phyloP scores from a whole-genome alignment of 2,888 invertebrate species.

The Scaptomyza polygonia region DNA sequence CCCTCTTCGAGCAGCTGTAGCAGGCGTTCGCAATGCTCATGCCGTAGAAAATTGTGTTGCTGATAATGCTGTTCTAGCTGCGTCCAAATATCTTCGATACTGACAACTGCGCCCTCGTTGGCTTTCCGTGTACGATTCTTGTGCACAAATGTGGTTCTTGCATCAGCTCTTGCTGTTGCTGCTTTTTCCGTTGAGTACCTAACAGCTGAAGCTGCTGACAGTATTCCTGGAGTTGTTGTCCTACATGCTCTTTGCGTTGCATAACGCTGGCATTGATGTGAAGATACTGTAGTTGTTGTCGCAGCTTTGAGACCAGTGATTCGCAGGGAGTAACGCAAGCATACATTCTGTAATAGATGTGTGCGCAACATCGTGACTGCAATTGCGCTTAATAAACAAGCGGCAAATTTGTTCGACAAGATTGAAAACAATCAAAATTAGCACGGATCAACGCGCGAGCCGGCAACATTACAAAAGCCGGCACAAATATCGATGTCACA shows the following conservation, averaged over 20 bases:
- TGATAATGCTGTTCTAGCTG: slow-evolving; percentile 57
- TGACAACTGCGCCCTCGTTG: background rate
- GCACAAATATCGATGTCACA: background rate
- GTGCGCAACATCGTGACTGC: slow-evolving; percentile 48
- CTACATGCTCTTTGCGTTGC: slow-evolving; percentile 33
- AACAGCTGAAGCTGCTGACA: background rate
- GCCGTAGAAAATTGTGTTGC: slow-evolving; percentile 58
- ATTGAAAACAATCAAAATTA: slow-evolving; percentile 19
- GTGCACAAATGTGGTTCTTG: background rate
- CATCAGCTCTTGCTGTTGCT: background rate
- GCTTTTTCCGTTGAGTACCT: slow-evolving; percentile 27
- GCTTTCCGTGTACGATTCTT: slow-evolving; percentile 23
- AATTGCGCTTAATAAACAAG: background rate
- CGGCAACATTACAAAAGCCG: slow-evolving; percentile 35
- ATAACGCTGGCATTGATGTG: slow-evolving; percentile 33
- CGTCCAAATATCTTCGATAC: slow-evolving; percentile 51
- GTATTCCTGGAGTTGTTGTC: background rate
- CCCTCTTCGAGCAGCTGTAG: slow-evolving; percentile 53
- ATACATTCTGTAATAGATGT: slow-evolving; percentile 41
- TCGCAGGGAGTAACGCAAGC: slow-evolving; percentile 28
- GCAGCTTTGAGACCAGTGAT: background rate
- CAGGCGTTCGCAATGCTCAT: slow-evolving; percentile 63
- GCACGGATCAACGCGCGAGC: slow-evolving; percentile 27
- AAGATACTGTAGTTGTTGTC: background rate
- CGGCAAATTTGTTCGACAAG: background rate